Evolutionary conservation across 2,797 vertebrate genomes (phyloP), one percentile per base, ranked within the genome.

Genomic region (Thalassophryne amazonica): DNA sequence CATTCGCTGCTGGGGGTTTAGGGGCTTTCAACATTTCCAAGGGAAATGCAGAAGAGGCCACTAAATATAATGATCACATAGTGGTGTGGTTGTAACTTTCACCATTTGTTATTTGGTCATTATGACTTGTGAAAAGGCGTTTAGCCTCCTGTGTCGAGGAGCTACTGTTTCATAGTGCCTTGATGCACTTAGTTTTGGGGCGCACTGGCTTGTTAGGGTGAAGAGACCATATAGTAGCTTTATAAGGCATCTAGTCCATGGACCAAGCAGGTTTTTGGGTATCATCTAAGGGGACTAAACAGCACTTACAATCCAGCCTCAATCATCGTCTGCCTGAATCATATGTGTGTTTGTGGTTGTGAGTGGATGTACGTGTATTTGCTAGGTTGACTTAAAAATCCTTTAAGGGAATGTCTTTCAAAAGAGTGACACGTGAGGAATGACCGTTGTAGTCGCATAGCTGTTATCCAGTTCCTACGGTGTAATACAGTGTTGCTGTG

Each of bases 121-220:
- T 45, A 21, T 47, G 19, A 62, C 42, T 72, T 81, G 78, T 60
- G 72, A 64, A 64, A 67, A 64, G 59, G 78, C 51, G 62, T 68
- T 69, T 63, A 77, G 83, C 79, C 76, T 80, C 69, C 80, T 69
- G 47, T 65, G 76, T 82, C 80, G 69, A 88, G 84, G 78, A 83
- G 77, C 62, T 73, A 31, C 73, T 76, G 69, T 76, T 77, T 88
- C 81, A 80, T 87, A 78, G 88, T 91, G 88, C 89, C 89, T 90
- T 90, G 85, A 88, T 49, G 86, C 87, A 90, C 89, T 85, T 86
- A 81, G 74, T 79, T 86, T 86, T 84, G 74, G 76, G 83, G 66
- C 53, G 43, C 61, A 39, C 38, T 6, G 70, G 78, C 81, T 72
- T 61, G 20, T 71, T 54, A 46, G 60, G 69, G 76, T 74, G 73